Base-by-base conservation (phyloP, 2,888 invertebrate genomes). In the Ochropleura leucogaster region DNA sequence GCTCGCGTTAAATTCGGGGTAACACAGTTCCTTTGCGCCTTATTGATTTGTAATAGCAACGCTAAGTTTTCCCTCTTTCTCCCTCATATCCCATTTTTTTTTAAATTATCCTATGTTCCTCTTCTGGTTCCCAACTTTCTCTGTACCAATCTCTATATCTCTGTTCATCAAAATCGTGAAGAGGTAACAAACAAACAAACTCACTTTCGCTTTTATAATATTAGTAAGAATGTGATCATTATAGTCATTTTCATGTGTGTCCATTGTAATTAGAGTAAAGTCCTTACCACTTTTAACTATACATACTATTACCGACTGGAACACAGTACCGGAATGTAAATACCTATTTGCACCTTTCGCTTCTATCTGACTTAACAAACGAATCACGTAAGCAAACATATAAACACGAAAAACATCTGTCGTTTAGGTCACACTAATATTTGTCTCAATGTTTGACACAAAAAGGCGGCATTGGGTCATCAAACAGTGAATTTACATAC, bases 391-490 rank as follows among this genome's bases (percentile, higher is more conserved):
- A 16, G 18, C 40, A 65, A 77, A 77, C 55, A 79, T n/a, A 64
- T 12, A 68, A 44, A 62, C 47, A 73, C 30, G 3, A 4, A 66
- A 62, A 68, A 60, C 68, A 68, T 79, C 59, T 49, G 68, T 7
- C 51, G 47, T 60, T 65, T 74, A 65, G 59, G 65, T 57, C 57
- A 57, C 12, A 69, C 69, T 57, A 82, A 79, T 82, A 82, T 82
- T 76, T 57, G 65, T 66, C 42, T 18, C 9, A 7, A 68, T 65
- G 46, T 51, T 40, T 75, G 69, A 64, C 51, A 62, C 10, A 40
- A 66, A 64, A 65, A 75, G 40, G 46, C 10, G 59, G 51, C 14
- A 63, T 65, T 46, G 62, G 53, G 62, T 57, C 47, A 65, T 47
- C 40, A 60, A 71, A 69, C n/a, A 80, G 42, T 63, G 42, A 49